Evolutionary conservation across 2,797 vertebrate species (phyloP).

Genomic region (Podargus strigoides): DNA sequence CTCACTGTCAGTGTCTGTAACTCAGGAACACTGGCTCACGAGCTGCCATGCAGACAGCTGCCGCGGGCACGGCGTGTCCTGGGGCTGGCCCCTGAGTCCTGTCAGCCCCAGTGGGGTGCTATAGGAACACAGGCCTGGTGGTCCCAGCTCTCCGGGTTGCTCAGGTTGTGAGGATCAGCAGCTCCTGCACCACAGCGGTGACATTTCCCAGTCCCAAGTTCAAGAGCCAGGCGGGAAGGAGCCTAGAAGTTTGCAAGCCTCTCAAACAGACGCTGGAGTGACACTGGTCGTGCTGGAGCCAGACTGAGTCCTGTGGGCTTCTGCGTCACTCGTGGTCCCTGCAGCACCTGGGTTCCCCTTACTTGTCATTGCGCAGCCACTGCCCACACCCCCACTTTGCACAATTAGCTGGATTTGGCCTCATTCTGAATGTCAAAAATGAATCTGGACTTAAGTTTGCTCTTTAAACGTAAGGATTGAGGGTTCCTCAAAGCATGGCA

Average conservation of each 20-base stretch:
- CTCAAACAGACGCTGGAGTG: background rate
- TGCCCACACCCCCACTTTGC: accelerated
- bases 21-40: background rate
- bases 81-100: accelerated
- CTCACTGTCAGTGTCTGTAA: background rate
- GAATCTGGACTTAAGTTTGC: accelerated
- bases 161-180: background rate
- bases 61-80: accelerated
- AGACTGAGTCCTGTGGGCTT: accelerated
- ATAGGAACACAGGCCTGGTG: background rate
- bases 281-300: background rate
- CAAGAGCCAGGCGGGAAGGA: background rate
- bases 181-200: background rate
- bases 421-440: background rate
- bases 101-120: accelerated
- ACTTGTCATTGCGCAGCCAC: accelerated
- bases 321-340: background rate
- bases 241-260: background rate
- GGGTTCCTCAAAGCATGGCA: background rate
- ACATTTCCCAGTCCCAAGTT: background rate
- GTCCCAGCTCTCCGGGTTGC: background rate
- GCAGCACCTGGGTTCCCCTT: background rate
- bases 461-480: accelerated
- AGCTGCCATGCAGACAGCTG: background rate
- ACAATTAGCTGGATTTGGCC: too few relatives aligned